Conservation (phyloP, 2,888 invertebrate genomes). For the Cryptops parisi region DNA sequence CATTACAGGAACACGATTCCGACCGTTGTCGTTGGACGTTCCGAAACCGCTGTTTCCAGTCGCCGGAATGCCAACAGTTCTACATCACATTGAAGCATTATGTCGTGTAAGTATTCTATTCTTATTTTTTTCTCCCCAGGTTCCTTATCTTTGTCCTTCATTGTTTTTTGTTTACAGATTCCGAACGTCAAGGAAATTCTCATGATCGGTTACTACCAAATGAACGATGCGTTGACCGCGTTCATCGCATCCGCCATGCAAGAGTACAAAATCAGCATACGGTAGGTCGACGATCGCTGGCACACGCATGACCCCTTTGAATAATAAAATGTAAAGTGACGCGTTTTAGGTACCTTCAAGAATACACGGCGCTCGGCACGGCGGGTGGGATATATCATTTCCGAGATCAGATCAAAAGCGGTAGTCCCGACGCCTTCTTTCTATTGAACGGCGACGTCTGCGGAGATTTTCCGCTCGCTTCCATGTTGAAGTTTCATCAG, state of each 20-base stretch:
- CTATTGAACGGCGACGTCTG: slow-evolving; percentile 96
- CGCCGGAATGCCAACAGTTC: slow-evolving; percentile 87
- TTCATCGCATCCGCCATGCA: slow-evolving; percentile 77
- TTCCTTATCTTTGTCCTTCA: background rate
- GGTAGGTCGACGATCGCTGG: too few relatives aligned
- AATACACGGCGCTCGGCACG: slow-evolving; percentile 85
- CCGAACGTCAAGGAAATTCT: slow-evolving; percentile 74
- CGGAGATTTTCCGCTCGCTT: slow-evolving; percentile 80
- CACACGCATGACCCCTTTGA: too few relatives aligned
- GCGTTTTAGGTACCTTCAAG: slow-evolving; percentile 86
- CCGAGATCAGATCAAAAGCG: slow-evolving; percentile 77
- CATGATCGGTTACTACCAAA: slow-evolving; percentile 83
- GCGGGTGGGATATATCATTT: slow-evolving; percentile 96
- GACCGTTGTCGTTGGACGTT: slow-evolving; percentile 89
- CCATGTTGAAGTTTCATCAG: slow-evolving; percentile 60
- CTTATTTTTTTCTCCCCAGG: slow-evolving; percentile 12
- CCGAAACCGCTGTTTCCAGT: slow-evolving; percentile 97
- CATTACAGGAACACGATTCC: slow-evolving; percentile 77
- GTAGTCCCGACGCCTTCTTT: slow-evolving; percentile 79
- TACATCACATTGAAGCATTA: slow-evolving; percentile 95
- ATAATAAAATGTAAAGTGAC: too few relatives aligned
- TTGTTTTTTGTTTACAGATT: too few relatives aligned
- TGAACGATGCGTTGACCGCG: slow-evolving; percentile 57
- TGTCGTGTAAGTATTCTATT: slow-evolving; percentile 26
- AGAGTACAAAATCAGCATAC: slow-evolving; percentile 50